Evolutionary conservation across 2,888 invertebrate genomes (phyloP).

Genomic region (Leptopilina drosophilae): DNA sequence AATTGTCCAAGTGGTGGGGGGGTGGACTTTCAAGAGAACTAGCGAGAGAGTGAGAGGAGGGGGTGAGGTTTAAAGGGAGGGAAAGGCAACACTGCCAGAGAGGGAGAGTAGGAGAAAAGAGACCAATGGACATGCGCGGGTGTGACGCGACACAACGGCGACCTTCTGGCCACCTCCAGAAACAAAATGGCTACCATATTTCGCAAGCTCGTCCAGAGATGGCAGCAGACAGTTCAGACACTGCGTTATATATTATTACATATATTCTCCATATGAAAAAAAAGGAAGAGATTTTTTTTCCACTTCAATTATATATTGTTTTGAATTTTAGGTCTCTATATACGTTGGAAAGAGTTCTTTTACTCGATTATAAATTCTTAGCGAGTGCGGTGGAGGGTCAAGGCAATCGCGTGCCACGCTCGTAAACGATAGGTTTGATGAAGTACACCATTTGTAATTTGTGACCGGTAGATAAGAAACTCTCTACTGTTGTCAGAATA

Average conservation of each 20-base stretch:
- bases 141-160: slow-evolving; percentile 77
- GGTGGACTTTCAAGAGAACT: slow-evolving; percentile 50
- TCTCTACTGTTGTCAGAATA: not conserved
- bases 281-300: too few species aligned
- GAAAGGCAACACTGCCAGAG: slow-evolving; percentile 57
- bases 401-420: slow-evolving; percentile 29
- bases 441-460: slow-evolving; percentile 10
- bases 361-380: too few species aligned
- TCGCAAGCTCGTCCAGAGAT: slow-evolving; percentile 73
- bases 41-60: slow-evolving; percentile 33
- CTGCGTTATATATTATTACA: too few species aligned
- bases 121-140: slow-evolving; percentile 80
- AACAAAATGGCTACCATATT: slow-evolving; percentile 81
- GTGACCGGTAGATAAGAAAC: slow-evolving; percentile 2
- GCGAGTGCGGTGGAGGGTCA: not conserved
- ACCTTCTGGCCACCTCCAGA: slow-evolving; percentile 78
- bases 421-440: not conserved
- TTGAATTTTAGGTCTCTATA: too few species aligned
- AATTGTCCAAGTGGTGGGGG: slow-evolving; percentile 50
- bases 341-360: too few species aligned
- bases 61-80: slow-evolving; percentile 28
- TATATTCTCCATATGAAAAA: too few species aligned
- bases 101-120: slow-evolving; percentile 70
- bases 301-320: too few species aligned
- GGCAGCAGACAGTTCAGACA: slow-evolving; percentile 68